Evolutionary conservation across 2,888 invertebrate species (phyloP).

Genomic region (Mesopsocus fuscifrons): DNA sequence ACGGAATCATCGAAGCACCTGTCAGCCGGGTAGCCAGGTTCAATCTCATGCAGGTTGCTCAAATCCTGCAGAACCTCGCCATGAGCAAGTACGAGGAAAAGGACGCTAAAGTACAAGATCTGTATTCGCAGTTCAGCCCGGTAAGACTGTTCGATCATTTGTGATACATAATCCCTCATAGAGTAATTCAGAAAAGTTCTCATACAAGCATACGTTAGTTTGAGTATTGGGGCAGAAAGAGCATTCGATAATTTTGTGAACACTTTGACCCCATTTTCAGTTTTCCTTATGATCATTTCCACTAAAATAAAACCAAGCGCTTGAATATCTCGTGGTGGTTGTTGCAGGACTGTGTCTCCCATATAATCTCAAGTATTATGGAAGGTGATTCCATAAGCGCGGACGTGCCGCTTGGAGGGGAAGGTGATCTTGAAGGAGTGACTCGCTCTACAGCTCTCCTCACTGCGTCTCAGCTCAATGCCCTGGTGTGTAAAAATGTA

Average conservation of each 20-base stretch:
- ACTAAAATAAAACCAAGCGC: constrained; percentile 16
- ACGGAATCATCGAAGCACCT: constrained; percentile 83
- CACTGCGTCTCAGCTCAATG: constrained; percentile 43
- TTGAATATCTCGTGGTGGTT: no score
- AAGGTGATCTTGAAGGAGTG: constrained; percentile 34
- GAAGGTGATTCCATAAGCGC: constrained; percentile 26
- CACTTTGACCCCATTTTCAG: background rate
- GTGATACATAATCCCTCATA: background rate
- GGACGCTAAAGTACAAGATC: constrained; percentile 48
- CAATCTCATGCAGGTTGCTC: constrained; percentile 78
- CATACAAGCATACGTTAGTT: no score
- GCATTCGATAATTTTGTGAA: constrained; percentile 22
- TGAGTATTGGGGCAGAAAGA: no score
- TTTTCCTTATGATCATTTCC: background rate
- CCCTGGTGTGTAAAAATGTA: constrained; percentile 35
- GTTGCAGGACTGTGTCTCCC: constrained; percentile 46
- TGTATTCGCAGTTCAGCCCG: constrained; percentile 64
- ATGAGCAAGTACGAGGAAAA: constrained; percentile 67
- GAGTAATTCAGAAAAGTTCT: no score
- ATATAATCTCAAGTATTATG: constrained; percentile 53
- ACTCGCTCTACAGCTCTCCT: constrained; percentile 44
- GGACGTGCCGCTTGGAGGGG: constrained; percentile 27
- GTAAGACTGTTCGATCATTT: constrained; percentile 18
- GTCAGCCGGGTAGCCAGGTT: constrained; percentile 80
- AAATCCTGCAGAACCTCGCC: constrained; percentile 81